Evolutionary conservation across 1,140 invertebrate genomes (phyloP).

Genomic region (Diorhabda sublineata): DNA sequence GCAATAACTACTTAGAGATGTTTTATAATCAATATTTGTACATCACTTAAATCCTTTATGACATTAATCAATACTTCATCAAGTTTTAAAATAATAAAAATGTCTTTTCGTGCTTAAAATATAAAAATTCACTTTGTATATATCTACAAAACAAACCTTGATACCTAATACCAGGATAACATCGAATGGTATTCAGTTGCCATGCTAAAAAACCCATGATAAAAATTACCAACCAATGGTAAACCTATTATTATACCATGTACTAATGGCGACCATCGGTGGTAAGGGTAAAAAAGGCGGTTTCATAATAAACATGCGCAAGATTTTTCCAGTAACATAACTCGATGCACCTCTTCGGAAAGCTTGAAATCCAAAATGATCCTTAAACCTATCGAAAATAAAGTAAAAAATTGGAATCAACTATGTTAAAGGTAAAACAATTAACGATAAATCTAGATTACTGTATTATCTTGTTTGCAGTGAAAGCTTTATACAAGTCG

Average conservation of each 20-base stretch:
- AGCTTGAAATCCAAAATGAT: not conserved
- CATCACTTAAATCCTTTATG: no score
- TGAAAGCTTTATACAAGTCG: not conserved
- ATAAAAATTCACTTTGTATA: no score
- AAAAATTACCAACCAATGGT: slow-evolving; percentile 15
- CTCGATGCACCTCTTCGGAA: no score
- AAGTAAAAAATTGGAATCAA: not conserved
- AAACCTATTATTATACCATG: slow-evolving; percentile 21
- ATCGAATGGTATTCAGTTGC: slow-evolving; percentile 7
- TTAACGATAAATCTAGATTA: no score
- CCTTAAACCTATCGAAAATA: not conserved
- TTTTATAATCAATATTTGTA: no score
- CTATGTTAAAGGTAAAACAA: no score
- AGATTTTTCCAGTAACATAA: not conserved
- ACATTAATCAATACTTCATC: no score
- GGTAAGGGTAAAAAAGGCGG: slow-evolving; percentile 21
- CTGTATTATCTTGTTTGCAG: no score
- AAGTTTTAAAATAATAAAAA: no score
- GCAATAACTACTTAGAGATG: no score
- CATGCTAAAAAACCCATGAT: slow-evolving; percentile 18
- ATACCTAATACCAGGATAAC: not conserved
- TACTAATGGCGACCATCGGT: slow-evolving; percentile 17
- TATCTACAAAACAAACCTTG: no score
- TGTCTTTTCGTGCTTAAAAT: no score
- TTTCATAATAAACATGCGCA: slow-evolving; percentile 5